Conservation (phyloP, 2,888 invertebrate genomes). For the Polietes domitor region DNA sequence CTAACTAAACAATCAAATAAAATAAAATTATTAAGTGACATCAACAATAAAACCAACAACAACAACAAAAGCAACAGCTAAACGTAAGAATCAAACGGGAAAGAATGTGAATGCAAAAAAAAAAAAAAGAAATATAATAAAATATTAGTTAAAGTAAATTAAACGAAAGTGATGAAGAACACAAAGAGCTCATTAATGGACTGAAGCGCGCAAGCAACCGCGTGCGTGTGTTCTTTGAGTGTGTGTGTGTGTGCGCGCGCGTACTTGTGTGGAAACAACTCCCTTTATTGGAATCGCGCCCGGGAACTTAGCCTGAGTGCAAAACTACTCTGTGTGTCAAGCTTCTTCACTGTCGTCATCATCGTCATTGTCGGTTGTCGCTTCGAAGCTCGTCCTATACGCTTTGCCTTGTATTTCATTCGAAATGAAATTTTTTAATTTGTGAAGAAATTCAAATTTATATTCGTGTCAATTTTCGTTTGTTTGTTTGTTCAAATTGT, state of each 20-base stretch:
- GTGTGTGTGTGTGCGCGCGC: background rate
- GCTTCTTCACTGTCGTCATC: background rate
- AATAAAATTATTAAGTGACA: background rate
- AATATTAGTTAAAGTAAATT: background rate
- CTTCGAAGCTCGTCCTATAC: background rate
- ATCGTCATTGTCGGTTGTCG: background rate
- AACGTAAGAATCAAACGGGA: background rate
- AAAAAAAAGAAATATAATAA: background rate
- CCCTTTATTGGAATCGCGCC: background rate
- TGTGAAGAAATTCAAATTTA: slow-evolving; percentile 18
- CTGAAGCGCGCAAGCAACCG: background rate
- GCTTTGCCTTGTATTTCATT: background rate
- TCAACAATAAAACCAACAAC: background rate
- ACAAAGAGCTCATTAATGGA: background rate
- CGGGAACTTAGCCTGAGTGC: background rate
- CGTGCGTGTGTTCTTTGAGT: slow-evolving; percentile 3
- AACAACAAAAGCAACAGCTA: background rate
- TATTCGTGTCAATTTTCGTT: slow-evolving; percentile 5
- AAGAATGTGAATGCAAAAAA: background rate
- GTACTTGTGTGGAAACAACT: background rate
- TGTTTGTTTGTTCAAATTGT: background rate
- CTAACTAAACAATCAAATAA: background rate
- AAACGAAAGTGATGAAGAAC: background rate
- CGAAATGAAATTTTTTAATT: background rate
- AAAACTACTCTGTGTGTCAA: background rate